Evolutionary conservation across 2,888 invertebrate genomes (phyloP).

Genomic region (Athrips mouffetella): DNA sequence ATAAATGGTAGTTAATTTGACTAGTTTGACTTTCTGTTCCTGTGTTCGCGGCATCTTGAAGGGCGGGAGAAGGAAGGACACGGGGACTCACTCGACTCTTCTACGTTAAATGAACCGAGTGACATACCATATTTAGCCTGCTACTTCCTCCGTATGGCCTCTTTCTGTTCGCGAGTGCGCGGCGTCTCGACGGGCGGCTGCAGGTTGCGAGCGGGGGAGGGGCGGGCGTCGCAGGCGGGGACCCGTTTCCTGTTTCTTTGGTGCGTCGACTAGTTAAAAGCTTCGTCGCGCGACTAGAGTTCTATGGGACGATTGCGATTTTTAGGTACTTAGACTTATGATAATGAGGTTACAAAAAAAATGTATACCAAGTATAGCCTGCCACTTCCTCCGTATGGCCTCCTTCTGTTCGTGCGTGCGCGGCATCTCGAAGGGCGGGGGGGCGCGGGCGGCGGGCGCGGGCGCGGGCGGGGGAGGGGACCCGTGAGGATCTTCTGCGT

Average conservation of each 20-base stretch:
- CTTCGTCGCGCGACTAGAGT: no score
- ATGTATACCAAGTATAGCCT: conserved; percentile 84
- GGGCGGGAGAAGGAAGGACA: conserved; percentile 43
- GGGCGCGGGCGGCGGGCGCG: conserved; percentile 36
- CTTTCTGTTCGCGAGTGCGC: conserved; percentile 85
- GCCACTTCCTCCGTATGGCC: conserved; percentile 89
- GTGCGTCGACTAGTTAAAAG: no score
- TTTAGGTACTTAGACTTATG: no score
- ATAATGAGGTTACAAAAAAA: neutral
- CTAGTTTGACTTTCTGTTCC: conserved; percentile 88
- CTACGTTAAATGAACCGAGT: no score
- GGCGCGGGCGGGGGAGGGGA: conserved; percentile 29
- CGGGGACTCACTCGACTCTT: no score
- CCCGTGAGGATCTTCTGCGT: conserved; percentile 36
- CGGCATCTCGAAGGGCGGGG: conserved; percentile 70
- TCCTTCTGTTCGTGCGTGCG: conserved; percentile 86
- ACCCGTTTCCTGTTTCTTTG: no score
- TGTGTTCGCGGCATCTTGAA: conserved; percentile 80
- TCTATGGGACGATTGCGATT: no score
- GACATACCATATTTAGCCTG: conserved; percentile 85
- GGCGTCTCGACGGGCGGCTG: conserved; percentile 70
- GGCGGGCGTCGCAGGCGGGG: conserved; percentile 25
- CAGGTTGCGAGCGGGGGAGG: conserved; percentile 37
- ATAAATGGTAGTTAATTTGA: no score
- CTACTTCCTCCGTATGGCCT: conserved; percentile 89